Percentiles rank a stretch among this genome's conserved stretches.
Evolutionary conservation across 2,113 vertebrate genomes (phyloP).

Genomic region (Corythornis madagascariensis): DNA sequence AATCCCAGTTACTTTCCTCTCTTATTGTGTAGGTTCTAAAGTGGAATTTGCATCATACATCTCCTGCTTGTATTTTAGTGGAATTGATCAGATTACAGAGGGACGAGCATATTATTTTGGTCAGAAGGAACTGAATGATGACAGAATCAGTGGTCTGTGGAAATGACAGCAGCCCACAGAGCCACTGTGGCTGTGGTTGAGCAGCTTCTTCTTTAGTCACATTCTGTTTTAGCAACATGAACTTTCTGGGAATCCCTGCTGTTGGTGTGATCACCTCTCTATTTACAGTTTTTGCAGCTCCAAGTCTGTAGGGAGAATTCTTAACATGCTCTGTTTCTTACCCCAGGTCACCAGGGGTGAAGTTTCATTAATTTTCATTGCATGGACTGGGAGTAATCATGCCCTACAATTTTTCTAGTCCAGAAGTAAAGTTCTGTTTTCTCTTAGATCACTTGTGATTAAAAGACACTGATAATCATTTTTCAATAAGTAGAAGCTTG

Average conservation of each 20-base stretch:
- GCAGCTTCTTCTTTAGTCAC: neutral
- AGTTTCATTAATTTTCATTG: neutral
- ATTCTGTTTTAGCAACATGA: neutral
- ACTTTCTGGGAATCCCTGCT: neutral
- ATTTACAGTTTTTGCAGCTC: neutral
- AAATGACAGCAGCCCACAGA: neutral
- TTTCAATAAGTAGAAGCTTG: neutral
- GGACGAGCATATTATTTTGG: neutral
- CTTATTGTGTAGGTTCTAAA: accelerated
- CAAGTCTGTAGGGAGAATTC: neutral
- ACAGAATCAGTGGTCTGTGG: neutral
- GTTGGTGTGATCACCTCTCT: accelerated
- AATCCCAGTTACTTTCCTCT: neutral
- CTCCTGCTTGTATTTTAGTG: neutral
- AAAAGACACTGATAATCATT: neutral
- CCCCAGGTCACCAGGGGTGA: neutral
- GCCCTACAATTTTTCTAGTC: neutral
- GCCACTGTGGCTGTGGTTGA: neutral
- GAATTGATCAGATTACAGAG: neutral
- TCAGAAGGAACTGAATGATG: neutral
- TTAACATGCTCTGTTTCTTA: neutral
- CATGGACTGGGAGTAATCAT: neutral
- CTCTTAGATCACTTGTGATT: neutral
- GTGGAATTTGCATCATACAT: neutral
- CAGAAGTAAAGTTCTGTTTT: neutral